Percentiles rank a stretch among this genome's conserved stretches.
These are phyloP conservation scores for Cataglyphis cursor DNA, from an alignment of 2,888 invertebrate genomes.

Conservation along the genomic window DNA sequence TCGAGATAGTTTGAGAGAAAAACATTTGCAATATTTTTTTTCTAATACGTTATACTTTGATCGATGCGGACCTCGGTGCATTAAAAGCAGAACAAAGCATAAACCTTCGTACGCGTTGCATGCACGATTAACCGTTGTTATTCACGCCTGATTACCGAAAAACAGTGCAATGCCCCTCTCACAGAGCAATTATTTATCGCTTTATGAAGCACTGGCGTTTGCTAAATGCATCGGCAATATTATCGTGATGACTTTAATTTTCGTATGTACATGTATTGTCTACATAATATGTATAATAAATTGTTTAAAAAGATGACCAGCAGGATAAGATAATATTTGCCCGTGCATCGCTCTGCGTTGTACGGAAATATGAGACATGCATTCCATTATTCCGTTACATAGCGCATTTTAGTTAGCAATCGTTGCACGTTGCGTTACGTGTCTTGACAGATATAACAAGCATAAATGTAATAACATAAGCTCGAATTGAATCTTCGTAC, in stretches of 20 bases:
- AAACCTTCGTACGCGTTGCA: conserved; percentile 42
- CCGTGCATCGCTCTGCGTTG: neutral
- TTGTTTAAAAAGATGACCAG: conserved; percentile 6
- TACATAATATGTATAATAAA: conserved; percentile 5
- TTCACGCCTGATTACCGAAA: conserved; percentile 52
- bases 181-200: conserved; percentile 53
- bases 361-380: conserved; percentile 9
- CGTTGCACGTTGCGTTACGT: neutral
- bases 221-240: conserved; percentile 23
- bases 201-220: conserved; percentile 47
- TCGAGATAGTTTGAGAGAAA: neutral
- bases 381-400: neutral
- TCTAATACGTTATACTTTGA: conserved; percentile 4
- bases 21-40: conserved; percentile 13
- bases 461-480: neutral
- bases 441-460: neutral
- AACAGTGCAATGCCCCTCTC: conserved; percentile 29
- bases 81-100: conserved; percentile 38
- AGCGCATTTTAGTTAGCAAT: neutral
- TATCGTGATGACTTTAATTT: conserved; percentile 33
- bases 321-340: conserved; percentile 15
- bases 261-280: neutral
- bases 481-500: neutral
- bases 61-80: conserved; percentile 22
- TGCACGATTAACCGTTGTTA: conserved; percentile 41